These are phyloP conservation scores for Hipposideros larvatus DNA, from an alignment of 2,797 vertebrate genomes.

Conservation along the genomic window DNA sequence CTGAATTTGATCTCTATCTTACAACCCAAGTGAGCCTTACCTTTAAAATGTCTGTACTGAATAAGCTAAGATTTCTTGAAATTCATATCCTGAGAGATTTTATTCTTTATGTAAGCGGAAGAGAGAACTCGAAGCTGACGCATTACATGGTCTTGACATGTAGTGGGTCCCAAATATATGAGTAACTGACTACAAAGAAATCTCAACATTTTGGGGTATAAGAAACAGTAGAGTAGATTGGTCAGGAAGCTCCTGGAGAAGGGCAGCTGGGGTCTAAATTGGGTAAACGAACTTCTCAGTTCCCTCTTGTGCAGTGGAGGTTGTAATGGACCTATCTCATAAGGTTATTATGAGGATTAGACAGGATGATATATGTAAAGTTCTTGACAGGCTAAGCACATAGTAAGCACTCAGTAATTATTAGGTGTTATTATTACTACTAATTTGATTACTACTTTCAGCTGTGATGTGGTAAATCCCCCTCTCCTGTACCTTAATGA, in stretches of 20 bases:
- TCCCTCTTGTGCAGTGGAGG: background rate
- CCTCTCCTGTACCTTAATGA: background rate
- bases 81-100: background rate
- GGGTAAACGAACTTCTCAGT: background rate
- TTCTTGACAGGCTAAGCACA: background rate
- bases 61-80: background rate
- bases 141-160: background rate
- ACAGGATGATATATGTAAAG: background rate
- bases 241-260: background rate
- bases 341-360: background rate
- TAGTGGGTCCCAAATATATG: background rate
- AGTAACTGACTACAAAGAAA: background rate
- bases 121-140: background rate
- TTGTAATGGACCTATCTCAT: background rate
- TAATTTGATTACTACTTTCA: background rate
- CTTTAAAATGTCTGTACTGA: background rate
- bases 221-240: background rate
- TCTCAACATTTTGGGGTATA: background rate
- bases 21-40: background rate
- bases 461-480: background rate
- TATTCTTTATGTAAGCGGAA: conserved; percentile 31
- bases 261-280: background rate
- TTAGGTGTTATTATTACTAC: background rate
- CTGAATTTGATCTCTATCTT: background rate
- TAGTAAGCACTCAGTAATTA: background rate